phyloP scores from a whole-genome alignment of 2,113 vertebrate genomes.

The Mirza zaza region DNA sequence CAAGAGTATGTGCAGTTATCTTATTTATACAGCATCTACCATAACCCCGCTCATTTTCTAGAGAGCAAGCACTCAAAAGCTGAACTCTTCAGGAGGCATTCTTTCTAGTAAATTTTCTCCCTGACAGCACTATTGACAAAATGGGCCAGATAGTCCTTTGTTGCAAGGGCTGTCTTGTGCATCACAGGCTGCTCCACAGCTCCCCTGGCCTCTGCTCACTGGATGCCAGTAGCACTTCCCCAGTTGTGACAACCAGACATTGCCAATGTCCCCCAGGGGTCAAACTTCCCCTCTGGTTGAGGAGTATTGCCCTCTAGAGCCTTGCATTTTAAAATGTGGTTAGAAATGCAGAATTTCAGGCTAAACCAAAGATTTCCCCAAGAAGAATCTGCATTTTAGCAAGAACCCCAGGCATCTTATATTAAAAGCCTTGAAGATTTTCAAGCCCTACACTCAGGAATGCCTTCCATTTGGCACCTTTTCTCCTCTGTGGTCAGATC shows the following conservation, averaged over 20 bases:
- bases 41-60: not conserved
- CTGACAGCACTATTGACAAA: rapidly evolving
- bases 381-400: not conserved
- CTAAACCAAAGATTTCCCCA: not conserved
- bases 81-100: not conserved
- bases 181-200: not conserved
- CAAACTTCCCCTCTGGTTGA: not conserved
- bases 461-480: not conserved
- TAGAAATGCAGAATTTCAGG: not conserved
- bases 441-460: not conserved
- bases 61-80: not conserved
- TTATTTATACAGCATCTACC: not conserved
- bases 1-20: not conserved
- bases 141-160: not conserved
- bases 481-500: not conserved
- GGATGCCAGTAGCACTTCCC: not conserved
- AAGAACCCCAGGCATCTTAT: not conserved
- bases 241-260: not conserved
- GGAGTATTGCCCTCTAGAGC: not conserved
- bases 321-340: not conserved
- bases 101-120: not conserved
- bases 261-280: not conserved
- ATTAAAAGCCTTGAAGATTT: not conserved
- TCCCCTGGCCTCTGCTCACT: not conserved
- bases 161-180: not conserved